Base-by-base conservation (phyloP, 2,888 invertebrate species). In the Epistrophe eligans region DNA sequence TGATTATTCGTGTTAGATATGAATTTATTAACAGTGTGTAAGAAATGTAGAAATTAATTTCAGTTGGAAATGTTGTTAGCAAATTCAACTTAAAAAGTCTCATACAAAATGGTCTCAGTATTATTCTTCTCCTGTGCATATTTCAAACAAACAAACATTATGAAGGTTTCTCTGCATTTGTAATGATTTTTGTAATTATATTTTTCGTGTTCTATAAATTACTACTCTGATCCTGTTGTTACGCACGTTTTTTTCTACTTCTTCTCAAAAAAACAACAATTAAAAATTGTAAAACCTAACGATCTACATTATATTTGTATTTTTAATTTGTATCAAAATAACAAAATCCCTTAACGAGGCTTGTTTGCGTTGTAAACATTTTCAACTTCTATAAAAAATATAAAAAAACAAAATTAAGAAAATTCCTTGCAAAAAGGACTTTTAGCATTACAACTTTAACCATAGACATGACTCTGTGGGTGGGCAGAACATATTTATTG, bases 401-500 rank as follows among this genome's bases (percentile, higher is more conserved):
- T 6, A 1, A 15, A 50, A 19, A 38, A 35, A 35, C 9, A 50
- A 17, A 10, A 0, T 3, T 11, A 35, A 60, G 5, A 43, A 24
- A 62, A 62, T 40, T 58, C 35, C 35, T n/a, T 6, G 2, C 17
- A 77, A 35, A 84, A 50, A 60, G 48, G 24, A 72, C 67, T 58
- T 45, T 43, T 24, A 43, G 62, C 66, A 50, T 57, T 40, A 28
- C 83, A 48, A 66, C 72, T 60, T 19, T 72, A 50, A 17, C 60
- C 74, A 67, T 76, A 73, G 79, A 76, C 66, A 76, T 71, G 76
- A 67, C 87, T 72, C 83, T 13, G 87, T 87, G 83, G 87, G 87
- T 87, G 87, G 87, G 52, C 87, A 43, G 48, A 74, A 60, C 87
- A 87, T 66, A 79, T 87, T 87, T 87, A 87, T 87, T 87, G 87